These are phyloP conservation scores for Scopus umbretta DNA, from an alignment of 2,113 vertebrate species.

Conservation along the genomic window DNA sequence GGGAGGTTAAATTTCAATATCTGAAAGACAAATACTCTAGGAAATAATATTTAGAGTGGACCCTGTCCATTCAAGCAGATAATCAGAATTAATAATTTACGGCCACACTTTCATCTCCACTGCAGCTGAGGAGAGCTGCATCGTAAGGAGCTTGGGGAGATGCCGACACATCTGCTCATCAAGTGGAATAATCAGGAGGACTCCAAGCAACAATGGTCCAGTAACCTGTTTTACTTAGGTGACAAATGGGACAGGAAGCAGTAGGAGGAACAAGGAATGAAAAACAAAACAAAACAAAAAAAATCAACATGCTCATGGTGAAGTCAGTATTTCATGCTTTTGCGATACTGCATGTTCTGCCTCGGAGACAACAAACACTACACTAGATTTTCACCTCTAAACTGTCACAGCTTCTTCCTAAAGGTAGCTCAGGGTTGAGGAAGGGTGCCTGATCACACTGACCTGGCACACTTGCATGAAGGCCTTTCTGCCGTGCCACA, in stretches of 20 bases:
- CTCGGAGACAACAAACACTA: background rate
- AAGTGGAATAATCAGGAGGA: slow-evolving; percentile 52
- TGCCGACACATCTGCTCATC: slow-evolving; percentile 74
- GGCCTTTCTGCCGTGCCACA: accelerated
- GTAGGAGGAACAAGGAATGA: background rate
- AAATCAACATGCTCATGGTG: background rate
- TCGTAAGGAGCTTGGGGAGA: slow-evolving; percentile 81
- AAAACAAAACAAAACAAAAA: too few species aligned
- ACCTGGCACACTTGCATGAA: background rate
- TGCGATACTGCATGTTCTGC: background rate
- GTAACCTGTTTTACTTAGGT: slow-evolving; percentile 13
- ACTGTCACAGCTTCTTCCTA: background rate
- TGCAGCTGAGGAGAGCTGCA: slow-evolving; percentile 69
- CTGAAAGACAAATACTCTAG: slow-evolving; percentile 55
- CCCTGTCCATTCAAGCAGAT: slow-evolving; percentile 59
- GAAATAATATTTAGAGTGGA: slow-evolving; percentile 43
- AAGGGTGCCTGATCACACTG: background rate
- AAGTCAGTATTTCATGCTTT: background rate
- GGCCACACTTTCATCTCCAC: slow-evolving; percentile 62
- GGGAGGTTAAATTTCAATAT: slow-evolving; percentile 17
- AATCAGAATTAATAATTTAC: slow-evolving; percentile 80
- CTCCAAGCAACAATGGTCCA: slow-evolving; percentile 26
- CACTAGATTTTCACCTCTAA: background rate
- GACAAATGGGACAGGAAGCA: background rate
- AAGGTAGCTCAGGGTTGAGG: background rate